These are phyloP conservation scores for Nasua narica DNA, from an alignment of 2,797 vertebrate genomes.

Conservation along the genomic window DNA sequence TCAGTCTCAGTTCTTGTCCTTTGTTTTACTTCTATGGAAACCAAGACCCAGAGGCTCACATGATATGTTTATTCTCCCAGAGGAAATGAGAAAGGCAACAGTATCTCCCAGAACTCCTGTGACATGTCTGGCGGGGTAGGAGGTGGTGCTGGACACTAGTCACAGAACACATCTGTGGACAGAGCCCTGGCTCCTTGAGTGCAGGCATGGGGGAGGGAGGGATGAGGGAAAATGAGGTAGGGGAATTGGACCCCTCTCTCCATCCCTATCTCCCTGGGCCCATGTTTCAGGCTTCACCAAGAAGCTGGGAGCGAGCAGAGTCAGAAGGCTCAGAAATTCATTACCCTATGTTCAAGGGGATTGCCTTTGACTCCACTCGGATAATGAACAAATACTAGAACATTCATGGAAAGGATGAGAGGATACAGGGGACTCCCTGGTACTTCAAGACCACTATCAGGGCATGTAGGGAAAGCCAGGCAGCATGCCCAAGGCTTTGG, in stretches of 20 bases:
- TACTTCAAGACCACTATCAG: not conserved
- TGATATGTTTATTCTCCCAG: not conserved
- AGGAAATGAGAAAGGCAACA: not conserved
- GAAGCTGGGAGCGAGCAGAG: not conserved
- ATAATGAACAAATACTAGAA: not conserved
- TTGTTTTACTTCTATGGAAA: not conserved
- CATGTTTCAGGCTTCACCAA: not conserved
- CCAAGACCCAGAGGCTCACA: not conserved
- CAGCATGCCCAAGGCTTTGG: not conserved
- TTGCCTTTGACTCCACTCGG: not conserved
- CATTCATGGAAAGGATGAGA: rapidly evolving
- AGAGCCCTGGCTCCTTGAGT: not conserved
- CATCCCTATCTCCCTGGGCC: rapidly evolving
- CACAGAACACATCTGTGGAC: not conserved
- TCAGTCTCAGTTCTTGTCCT: not conserved
- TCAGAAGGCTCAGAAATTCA: not conserved
- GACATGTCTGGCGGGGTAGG: not conserved
- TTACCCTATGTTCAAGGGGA: not conserved
- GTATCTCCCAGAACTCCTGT: not conserved
- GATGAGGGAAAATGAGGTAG: not conserved
- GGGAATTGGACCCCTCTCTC: too few relatives aligned
- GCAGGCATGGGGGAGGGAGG: not conserved
- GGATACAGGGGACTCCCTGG: not conserved
- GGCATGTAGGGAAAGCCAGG: not conserved
- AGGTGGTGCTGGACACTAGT: not conserved